Conservation (phyloP, 2,888 invertebrate genomes). For the Crossocerus cetratus region DNA sequence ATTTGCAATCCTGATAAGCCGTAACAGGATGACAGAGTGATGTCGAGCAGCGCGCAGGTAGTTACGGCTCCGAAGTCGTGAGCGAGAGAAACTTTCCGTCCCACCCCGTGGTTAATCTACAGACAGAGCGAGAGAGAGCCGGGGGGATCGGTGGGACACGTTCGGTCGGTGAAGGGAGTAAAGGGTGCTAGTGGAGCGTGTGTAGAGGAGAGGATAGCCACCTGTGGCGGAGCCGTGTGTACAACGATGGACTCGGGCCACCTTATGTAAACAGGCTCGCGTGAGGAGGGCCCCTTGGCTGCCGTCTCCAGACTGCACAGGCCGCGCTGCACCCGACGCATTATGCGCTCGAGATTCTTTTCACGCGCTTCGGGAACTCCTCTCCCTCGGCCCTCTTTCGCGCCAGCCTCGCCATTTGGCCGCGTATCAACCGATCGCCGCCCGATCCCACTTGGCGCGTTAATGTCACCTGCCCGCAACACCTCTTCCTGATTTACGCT, state of each 20-base stretch:
- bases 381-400: too few relatives aligned
- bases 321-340: conserved; percentile 56
- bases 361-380: conserved; percentile 34
- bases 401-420: neutral
- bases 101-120: conserved; percentile 9
- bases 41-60: too few relatives aligned
- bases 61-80: too few relatives aligned
- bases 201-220: conserved; percentile 50
- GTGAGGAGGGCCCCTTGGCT: conserved; percentile 64
- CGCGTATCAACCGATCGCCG: neutral
- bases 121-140: neutral
- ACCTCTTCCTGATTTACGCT: too few relatives aligned
- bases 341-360: conserved; percentile 56
- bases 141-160: neutral
- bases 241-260: conserved; percentile 49
- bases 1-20: too few relatives aligned
- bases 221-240: conserved; percentile 61
- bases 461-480: neutral
- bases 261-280: conserved; percentile 68
- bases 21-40: too few relatives aligned
- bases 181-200: neutral
- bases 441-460: neutral
- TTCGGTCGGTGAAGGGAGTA: neutral
- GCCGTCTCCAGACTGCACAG: conserved; percentile 44
- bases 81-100: neutral